These are phyloP conservation scores for Athalia rosae DNA, from an alignment of 2,888 invertebrate species.

Conservation along the genomic window DNA sequence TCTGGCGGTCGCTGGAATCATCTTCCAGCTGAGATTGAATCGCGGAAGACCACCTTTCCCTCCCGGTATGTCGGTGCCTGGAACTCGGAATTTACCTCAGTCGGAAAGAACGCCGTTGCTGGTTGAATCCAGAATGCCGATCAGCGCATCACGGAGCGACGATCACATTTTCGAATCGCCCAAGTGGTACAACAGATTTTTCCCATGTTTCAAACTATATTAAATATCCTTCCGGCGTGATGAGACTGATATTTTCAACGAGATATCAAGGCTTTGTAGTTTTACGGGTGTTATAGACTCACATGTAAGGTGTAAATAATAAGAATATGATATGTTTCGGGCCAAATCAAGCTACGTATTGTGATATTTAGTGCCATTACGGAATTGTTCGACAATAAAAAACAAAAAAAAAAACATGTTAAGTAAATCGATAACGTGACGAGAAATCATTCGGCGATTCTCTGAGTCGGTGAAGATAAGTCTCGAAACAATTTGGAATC, in stretches of 20 bases:
- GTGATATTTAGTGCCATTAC: slow-evolving; percentile 21
- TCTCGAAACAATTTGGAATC: too few relatives aligned
- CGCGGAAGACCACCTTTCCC: slow-evolving; percentile 80
- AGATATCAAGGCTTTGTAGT: too few relatives aligned
- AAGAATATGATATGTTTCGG: not conserved
- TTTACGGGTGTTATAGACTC: not conserved
- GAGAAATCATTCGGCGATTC: too few relatives aligned
- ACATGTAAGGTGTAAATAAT: not conserved
- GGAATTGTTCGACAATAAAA: too few relatives aligned
- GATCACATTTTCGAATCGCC: slow-evolving; percentile 42
- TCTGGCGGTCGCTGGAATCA: slow-evolving; percentile 75
- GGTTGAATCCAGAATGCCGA: slow-evolving; percentile 32
- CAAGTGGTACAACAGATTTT: slow-evolving; percentile 13
- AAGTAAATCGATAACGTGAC: too few relatives aligned
- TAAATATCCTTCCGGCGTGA: not conserved
- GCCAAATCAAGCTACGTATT: not conserved
- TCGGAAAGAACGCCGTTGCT: slow-evolving; percentile 51
- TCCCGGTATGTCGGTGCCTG: slow-evolving; percentile 71
- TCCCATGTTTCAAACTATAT: not conserved
- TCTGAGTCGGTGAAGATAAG: too few relatives aligned
- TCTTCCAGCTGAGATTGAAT: slow-evolving; percentile 77
- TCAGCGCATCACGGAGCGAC: not conserved
- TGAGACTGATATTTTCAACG: not conserved
- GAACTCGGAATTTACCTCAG: slow-evolving; percentile 17
- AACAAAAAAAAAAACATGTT: too few relatives aligned